Conservation (phyloP, 2,888 invertebrate genomes). For the Zaprionus bogoriensis region DNA sequence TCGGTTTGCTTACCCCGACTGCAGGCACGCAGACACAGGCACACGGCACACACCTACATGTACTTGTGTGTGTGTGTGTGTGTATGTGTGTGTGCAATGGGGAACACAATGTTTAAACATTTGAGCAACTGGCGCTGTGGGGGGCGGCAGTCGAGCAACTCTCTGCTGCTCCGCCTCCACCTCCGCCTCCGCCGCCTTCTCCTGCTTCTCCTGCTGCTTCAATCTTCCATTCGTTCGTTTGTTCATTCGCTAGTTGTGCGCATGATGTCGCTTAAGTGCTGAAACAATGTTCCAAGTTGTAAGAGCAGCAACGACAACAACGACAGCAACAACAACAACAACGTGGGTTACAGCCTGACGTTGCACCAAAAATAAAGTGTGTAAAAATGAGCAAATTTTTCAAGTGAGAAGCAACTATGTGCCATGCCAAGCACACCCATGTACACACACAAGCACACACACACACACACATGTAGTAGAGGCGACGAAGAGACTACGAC, state of each 20-base stretch:
- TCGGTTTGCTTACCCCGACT: neutral
- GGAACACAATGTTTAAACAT: constrained; percentile 68
- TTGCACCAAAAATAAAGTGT: constrained; percentile 74
- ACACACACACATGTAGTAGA: constrained; percentile 10
- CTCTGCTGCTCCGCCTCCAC: constrained; percentile 22
- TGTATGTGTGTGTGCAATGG: constrained; percentile 5
- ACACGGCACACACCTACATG: neutral
- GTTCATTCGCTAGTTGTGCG: constrained; percentile 46
- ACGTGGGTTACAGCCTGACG: constrained; percentile 38
- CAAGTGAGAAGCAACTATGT: constrained; percentile 72
- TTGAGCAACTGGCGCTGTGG: constrained; percentile 51
- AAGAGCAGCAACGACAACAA: constrained; percentile 64
- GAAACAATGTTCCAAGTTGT: constrained; percentile 78
- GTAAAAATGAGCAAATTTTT: constrained; percentile 74
- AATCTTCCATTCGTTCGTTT: neutral
- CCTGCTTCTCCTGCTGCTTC: neutral
- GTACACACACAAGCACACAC: constrained; percentile 11
- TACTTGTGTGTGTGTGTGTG: neutral
- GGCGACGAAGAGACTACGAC: constrained; percentile 30
- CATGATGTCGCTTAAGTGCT: constrained; percentile 77
- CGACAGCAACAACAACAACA: constrained; percentile 40
- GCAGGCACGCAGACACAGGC: neutral
- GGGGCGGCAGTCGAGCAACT: constrained; percentile 50
- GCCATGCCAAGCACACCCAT: constrained; percentile 24
- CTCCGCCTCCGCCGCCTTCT: neutral